Evolutionary conservation across 2,888 invertebrate species (phyloP), one percentile per base, ranked within the genome.

Genomic region (Macrostomum cliftonense): DNA sequence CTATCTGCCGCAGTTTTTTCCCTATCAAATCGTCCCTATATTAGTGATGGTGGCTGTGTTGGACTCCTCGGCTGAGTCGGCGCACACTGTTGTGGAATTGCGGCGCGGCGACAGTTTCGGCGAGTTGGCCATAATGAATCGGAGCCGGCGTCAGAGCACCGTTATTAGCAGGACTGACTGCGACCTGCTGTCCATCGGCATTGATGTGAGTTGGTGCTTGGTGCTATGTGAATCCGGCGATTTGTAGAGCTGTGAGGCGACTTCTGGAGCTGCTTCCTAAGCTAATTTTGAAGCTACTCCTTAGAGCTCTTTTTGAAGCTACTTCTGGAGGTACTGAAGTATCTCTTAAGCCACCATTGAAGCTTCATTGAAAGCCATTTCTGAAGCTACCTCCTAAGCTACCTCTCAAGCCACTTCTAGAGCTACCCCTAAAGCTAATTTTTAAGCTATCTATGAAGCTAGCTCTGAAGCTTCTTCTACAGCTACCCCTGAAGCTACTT

Each of bases 141-240:
- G 57, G 12, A 57, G 59, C 2, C 52, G 50, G 2, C 52, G 63
- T 36, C 59, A 62, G 43, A 58, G 62, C 1, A 62, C 62, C 9
- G 56, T 63, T 9, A 59, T 63, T 14, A 56, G 59, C 39, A 61
- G 63, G 44, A 60, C 59, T 46, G 57, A 60, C 1, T 57, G 61
- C 16, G 63, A 63, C 51, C 55, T 63, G n/a, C 55, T 63, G 9
- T 59, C 62, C 50, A 62, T 65, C 21, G 61, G 62, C 12, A 58
- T 58, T 12, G 51, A 55, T 52, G 64, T 64, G 53, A 57, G 59
- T 52, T 14, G 17, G n/a, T n/a, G 28, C 28, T 28, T 39, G 45
- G 39, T 43, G 12, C 37, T 39, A 21, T 43, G 42, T 11, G n/a
- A 46, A n/a, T n/a, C n/a, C 17, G 47, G 47, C 5, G 40, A 46